Evolutionary conservation across 2,888 invertebrate genomes (phyloP).

Genomic region (Perdita meconis): DNA sequence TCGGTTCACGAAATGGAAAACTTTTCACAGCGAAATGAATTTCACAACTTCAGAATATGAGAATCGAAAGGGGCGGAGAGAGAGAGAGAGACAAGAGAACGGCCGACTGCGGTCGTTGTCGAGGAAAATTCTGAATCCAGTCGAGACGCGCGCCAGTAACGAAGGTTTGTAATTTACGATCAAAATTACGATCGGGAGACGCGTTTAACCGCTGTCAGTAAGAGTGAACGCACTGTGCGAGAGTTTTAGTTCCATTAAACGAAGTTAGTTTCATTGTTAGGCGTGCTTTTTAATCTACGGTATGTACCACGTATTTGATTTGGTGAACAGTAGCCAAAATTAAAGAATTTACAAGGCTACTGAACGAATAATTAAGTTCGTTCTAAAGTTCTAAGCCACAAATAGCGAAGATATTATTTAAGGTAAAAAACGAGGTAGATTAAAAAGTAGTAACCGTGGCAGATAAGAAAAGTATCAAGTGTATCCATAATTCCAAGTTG

Average conservation of each 20-base stretch:
- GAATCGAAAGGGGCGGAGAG: neutral
- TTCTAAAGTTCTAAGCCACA: too few relatives aligned
- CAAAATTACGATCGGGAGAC: slow-evolving; percentile 25
- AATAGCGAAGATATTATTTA: too few relatives aligned
- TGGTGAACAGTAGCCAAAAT: neutral
- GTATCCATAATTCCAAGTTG: neutral
- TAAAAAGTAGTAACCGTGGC: neutral
- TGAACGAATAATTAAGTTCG: too few relatives aligned
- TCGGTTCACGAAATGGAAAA: neutral
- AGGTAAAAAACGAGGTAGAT: neutral
- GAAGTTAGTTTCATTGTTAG: slow-evolving; percentile 22
- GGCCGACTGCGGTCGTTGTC: neutral
- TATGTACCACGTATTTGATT: too few relatives aligned
- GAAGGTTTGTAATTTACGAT: slow-evolving; percentile 26
- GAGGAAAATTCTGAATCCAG: neutral
- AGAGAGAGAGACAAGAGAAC: too few relatives aligned
- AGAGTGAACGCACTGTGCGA: neutral
- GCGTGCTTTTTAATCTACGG: slow-evolving; percentile 10
- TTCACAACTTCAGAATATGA: neutral
- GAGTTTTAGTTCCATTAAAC: slow-evolving; percentile 21
- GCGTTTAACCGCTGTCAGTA: neutral
- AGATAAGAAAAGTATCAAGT: neutral
- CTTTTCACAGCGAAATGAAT: slow-evolving; percentile 32
- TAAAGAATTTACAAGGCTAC: too few relatives aligned
- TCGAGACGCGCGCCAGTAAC: neutral